Base-by-base conservation (phyloP, 2,113 vertebrate species). In the Empidonax alnorum region DNA sequence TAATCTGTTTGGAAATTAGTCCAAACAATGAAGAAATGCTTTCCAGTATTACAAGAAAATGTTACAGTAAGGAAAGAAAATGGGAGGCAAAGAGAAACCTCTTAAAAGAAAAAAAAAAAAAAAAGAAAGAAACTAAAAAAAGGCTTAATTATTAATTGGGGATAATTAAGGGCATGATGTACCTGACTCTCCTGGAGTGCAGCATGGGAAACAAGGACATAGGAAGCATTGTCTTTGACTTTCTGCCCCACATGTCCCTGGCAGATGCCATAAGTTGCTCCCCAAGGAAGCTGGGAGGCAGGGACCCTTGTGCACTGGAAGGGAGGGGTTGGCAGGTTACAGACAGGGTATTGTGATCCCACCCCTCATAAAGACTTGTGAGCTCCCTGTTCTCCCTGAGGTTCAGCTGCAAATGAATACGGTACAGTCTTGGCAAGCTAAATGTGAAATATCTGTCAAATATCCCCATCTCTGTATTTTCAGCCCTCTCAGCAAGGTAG, bases 1-100 rank as follows among this genome's bases (percentile, higher is more conserved):
- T 97, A 97, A 97, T 97, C 95, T 97, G 95, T 96, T 97, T 97
- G 95, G 94, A 97, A 97, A 97, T 97, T 96, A 97, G 86, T 93
- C 94, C 94, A 94, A 97, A 97, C 97, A 97, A 97, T 96, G 94
- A 97, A 97, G 79, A 94, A 97, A 95, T 62, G 62, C 91, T 95
- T 97, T 96, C 87, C 84, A 89, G 81, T 89, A 82, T 67, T 87
- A 80, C 52, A 67, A 93, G 83, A 84, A 95, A 95, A 85, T 33
- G 15, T 82, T 96, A 96, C 90, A 94, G 96, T 96, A 82, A 76
- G 87, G 94, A 91, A 96, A 94, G 83, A 94, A 97, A 94, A 90
- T 87, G 79, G 56, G 86, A 95, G 56, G 31, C 42, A 80, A 84
- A 91, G 53, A 79, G 42, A 93, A 94, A 50, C 31, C 37, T 90